These are phyloP conservation scores for Varecia variegata DNA, from an alignment of 2,797 vertebrate species.

Conservation along the genomic window DNA sequence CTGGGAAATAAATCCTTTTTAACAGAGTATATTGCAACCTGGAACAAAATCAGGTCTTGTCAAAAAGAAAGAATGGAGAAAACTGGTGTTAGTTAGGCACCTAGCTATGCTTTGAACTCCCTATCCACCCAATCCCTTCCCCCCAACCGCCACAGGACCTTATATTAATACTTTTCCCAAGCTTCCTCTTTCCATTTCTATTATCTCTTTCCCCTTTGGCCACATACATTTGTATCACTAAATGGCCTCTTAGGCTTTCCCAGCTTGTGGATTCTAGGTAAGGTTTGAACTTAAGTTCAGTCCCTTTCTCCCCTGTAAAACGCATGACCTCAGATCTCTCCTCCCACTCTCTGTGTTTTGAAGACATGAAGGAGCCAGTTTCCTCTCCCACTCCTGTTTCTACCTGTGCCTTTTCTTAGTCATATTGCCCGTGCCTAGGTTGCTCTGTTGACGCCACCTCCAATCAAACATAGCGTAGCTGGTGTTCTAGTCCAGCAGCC, in stretches of 20 bases:
- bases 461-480: background rate
- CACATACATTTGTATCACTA: background rate
- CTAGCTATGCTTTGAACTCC: background rate
- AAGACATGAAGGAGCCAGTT: background rate
- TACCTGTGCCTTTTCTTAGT: background rate
- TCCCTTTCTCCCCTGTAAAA: background rate
- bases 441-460: background rate
- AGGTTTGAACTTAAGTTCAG: background rate
- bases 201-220: background rate
- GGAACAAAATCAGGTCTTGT: conserved; percentile 12
- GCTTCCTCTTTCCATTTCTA: background rate
- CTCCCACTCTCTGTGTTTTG: background rate
- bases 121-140: background rate
- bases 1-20: background rate
- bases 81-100: background rate
- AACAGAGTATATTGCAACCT: background rate
- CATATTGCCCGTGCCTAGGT: background rate
- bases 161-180: background rate
- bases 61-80: background rate
- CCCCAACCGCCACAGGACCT: background rate
- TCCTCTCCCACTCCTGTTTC: background rate
- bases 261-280: background rate
- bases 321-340: background rate
- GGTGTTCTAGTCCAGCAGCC: background rate
- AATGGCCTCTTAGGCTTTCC: background rate